phyloP scores from a whole-genome alignment of 2,888 invertebrate species.

The Drosophila vallismaia region DNA sequence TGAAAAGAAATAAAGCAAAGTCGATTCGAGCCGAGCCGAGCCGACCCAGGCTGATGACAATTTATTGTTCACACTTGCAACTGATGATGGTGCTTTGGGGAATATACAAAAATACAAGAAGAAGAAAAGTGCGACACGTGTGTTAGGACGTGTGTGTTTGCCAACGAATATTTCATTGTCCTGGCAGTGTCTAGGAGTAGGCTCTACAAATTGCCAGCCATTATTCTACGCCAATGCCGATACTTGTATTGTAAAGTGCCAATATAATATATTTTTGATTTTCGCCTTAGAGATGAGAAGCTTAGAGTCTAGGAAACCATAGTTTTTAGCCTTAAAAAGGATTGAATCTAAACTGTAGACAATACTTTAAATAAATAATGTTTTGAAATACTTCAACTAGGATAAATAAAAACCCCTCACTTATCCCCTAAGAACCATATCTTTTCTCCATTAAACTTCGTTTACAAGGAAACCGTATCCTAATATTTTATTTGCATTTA shows the following conservation, averaged over 20 bases:
- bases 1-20: constrained; percentile 63
- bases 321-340: too few relatives aligned
- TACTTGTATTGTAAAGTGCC: constrained; percentile 6
- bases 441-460: constrained; percentile 29
- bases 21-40: constrained; percentile 58
- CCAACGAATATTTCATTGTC: constrained; percentile 75
- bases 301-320: too few relatives aligned
- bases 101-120: constrained; percentile 35
- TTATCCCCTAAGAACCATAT: background rate
- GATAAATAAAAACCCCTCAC: too few relatives aligned
- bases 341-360: too few relatives aligned
- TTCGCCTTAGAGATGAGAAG: constrained; percentile 8
- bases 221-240: constrained; percentile 60
- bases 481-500: constrained; percentile 40
- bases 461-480: constrained; percentile 27
- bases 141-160: constrained; percentile 43
- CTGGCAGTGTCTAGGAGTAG: constrained; percentile 56
- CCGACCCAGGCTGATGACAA: constrained; percentile 75
- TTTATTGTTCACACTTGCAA: constrained; percentile 81
- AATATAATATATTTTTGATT: constrained; percentile 39
- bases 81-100: constrained; percentile 78
- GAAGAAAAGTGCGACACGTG: constrained; percentile 45
- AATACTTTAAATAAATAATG: too few relatives aligned
- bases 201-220: constrained; percentile 77
- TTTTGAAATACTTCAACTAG: too few relatives aligned